A percentile compares a stretch with the other conserved stretches of the same genome.
Evolutionary conservation across 2,888 invertebrate species (phyloP).

Genomic region (Drosophila monieri): DNA sequence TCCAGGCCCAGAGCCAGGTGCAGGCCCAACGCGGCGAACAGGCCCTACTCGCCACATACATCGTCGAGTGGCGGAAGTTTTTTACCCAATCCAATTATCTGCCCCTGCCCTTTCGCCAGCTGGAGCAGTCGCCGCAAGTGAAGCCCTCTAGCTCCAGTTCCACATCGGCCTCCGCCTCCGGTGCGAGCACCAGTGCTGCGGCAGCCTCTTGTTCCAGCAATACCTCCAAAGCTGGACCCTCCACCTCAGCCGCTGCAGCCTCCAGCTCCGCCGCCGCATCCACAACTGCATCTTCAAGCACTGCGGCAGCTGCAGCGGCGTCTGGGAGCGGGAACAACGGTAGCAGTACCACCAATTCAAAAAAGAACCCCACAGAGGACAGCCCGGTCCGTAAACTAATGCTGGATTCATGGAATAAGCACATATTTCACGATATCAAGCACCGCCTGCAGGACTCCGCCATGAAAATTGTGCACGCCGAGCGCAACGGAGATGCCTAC

Average conservation of each 20-base stretch:
- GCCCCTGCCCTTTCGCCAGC: slow-evolving; percentile 96
- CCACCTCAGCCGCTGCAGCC: slow-evolving; percentile 59
- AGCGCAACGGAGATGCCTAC: slow-evolving; percentile 98
- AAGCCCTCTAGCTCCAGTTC: slow-evolving; percentile 84
- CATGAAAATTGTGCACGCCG: slow-evolving; percentile 98
- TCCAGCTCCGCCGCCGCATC: slow-evolving; percentile 46
- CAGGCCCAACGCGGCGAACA: slow-evolving; percentile 97
- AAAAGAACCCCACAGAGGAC: slow-evolving; percentile 90
- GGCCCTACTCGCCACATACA: slow-evolving; percentile 97
- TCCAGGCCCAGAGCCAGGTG: slow-evolving; percentile 95
- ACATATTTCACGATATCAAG: slow-evolving; percentile 98
- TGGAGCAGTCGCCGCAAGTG: slow-evolving; percentile 93
- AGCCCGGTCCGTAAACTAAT: slow-evolving; percentile 97
- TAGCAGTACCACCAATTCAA: slow-evolving; percentile 77
- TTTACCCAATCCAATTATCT: slow-evolving; percentile 98
- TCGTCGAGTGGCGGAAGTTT: slow-evolving; percentile 99
- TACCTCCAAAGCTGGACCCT: slow-evolving; percentile 51
- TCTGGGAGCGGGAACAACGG: slow-evolving; percentile 26
- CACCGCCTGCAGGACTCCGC: slow-evolving; percentile 96
- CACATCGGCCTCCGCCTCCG: slow-evolving; percentile 58
- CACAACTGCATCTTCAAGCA: slow-evolving; percentile 57
- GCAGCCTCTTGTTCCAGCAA: slow-evolving; percentile 49
- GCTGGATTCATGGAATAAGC: slow-evolving; percentile 99
- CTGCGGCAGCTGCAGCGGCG: slow-evolving; percentile 51
- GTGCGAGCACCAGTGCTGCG: slow-evolving; percentile 55